A percentile compares a stretch with the other conserved stretches of the same genome.
Conservation (phyloP, 53 echinoderm and acorn worm species). For the Holothuria leucospilota region DNA sequence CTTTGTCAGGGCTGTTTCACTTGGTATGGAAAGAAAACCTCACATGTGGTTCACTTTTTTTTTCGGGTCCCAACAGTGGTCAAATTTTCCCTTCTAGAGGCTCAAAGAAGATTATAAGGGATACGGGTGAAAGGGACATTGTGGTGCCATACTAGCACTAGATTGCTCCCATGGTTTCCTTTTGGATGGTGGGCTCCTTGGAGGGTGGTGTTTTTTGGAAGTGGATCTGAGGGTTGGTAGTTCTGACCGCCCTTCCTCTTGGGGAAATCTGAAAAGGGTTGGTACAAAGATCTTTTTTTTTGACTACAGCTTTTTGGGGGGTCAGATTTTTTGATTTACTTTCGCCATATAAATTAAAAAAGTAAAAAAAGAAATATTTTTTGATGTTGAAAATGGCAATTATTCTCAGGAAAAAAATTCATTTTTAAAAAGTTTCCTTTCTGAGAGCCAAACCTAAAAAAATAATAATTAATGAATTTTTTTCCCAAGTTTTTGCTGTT, state of each 20-base stretch:
- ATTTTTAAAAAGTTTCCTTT: too few relatives aligned
- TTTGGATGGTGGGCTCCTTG: too few relatives aligned
- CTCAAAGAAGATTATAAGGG: slow-evolving; percentile 72
- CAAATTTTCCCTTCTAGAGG: slow-evolving; percentile 87
- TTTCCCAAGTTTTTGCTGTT: too few relatives aligned
- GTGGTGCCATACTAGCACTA: slow-evolving; percentile 73
- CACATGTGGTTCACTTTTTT: slow-evolving; percentile 75
- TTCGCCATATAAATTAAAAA: too few relatives aligned
- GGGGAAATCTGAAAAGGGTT: slow-evolving; percentile 89
- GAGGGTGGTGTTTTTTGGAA: neutral
- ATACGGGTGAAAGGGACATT: slow-evolving; percentile 81
- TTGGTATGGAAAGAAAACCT: slow-evolving; percentile 67
- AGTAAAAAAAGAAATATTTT: too few relatives aligned
- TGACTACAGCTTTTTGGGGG: neutral
- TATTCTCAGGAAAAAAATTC: too few relatives aligned
- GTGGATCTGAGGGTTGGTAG: slow-evolving; percentile 47
- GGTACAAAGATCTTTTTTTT: neutral
- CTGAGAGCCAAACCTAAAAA: too few relatives aligned
- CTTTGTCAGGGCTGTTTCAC: slow-evolving; percentile 75
- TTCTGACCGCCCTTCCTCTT: slow-evolving; percentile 76
- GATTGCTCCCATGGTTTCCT: slow-evolving; percentile 81
- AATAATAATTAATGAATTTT: too few relatives aligned
- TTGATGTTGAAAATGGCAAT: too few relatives aligned
- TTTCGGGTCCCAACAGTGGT: slow-evolving; percentile 88
- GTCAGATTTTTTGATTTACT: too few relatives aligned